Base-by-base conservation (phyloP, 2,888 invertebrate species). In the Volucella inanis region DNA sequence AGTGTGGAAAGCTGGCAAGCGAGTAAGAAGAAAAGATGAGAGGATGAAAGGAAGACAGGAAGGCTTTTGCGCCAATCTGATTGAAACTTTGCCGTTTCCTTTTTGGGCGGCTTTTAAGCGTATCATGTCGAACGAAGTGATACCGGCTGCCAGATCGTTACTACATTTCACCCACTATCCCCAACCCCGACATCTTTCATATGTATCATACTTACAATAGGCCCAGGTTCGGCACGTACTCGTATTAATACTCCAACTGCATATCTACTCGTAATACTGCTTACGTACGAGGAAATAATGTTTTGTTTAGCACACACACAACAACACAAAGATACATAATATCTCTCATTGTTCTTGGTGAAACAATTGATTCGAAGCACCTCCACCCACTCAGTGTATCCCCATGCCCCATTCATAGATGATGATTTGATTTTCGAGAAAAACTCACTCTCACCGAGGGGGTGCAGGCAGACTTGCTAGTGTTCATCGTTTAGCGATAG, bases 51-150 rank as follows among this genome's bases (percentile, higher is more conserved):
- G 62, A 47, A 71, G 50, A 65, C 64, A 76, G 85, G 80, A 77
- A 80, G 81, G 76, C 76, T 81, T 81, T 77, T 84, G 84, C 72
- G 71, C 68, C 87, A 87, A 87, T 87, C 87, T 87, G 87, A 87
- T 87, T 87, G 87, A 87, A 87, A 87, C 81, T 87, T 87, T 79
- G 81, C 78, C 87, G 87, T 87, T 84, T 76, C 84, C 79, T 80
- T 76, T 86, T 80, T 57, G 83, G 79, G 83, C 62, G 80, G 74
- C 80, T 85, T 77, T 87, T 80, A 84, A 87, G 79, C 87, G 87
- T 87, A 87, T 87, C 87, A 87, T 76, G 76, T 76, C 72, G 82
- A 85, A 76, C 72, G 82, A 85, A 76, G 79, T 83, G 80, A 76
- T 75, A 68, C 65, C 77, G 74, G 77, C 82, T 70, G 75, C 81